These are phyloP conservation scores for Aleiodes leptofemur DNA, from an alignment of 2,888 invertebrate species.

Conservation along the genomic window DNA sequence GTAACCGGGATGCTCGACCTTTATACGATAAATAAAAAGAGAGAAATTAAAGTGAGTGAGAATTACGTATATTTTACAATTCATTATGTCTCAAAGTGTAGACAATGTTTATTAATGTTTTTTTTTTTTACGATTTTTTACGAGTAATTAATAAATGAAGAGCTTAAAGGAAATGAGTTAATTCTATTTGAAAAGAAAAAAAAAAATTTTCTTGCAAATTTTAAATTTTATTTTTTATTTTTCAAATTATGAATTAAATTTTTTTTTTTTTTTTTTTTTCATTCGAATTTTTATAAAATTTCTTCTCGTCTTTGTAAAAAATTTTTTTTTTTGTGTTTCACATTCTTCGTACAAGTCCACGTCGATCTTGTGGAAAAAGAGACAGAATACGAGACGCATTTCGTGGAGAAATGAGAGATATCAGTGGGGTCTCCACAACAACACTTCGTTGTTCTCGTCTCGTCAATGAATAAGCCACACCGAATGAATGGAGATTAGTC, in stretches of 20 bases:
- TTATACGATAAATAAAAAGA: constrained; percentile 67
- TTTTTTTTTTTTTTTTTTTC: too few species aligned
- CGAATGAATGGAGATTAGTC: constrained; percentile 67
- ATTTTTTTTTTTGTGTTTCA: not conserved
- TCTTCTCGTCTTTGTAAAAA: not conserved
- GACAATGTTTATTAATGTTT: constrained; percentile 28
- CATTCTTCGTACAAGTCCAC: not conserved
- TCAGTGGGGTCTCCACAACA: constrained; percentile 46
- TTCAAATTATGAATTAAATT: too few species aligned
- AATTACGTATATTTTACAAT: constrained; percentile 1
- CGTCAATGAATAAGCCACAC: constrained; percentile 64
- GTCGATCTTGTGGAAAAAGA: constrained; percentile 25
- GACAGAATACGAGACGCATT: constrained; percentile 30
- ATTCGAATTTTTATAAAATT: not conserved
- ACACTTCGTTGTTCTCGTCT: constrained; percentile 55
- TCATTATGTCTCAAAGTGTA: constrained; percentile 20
- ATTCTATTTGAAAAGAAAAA: too few species aligned
- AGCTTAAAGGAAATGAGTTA: too few species aligned
- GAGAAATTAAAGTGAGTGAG: not conserved
- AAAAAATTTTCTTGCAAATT: too few species aligned
- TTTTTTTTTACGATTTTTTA: not conserved
- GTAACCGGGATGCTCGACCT: constrained; percentile 73
- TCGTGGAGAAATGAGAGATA: constrained; percentile 45
- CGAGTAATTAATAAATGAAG: too few species aligned
- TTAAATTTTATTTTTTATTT: too few species aligned